phyloP scores from a whole-genome alignment of 2,797 vertebrate species.

The Glossophaga mutica region DNA sequence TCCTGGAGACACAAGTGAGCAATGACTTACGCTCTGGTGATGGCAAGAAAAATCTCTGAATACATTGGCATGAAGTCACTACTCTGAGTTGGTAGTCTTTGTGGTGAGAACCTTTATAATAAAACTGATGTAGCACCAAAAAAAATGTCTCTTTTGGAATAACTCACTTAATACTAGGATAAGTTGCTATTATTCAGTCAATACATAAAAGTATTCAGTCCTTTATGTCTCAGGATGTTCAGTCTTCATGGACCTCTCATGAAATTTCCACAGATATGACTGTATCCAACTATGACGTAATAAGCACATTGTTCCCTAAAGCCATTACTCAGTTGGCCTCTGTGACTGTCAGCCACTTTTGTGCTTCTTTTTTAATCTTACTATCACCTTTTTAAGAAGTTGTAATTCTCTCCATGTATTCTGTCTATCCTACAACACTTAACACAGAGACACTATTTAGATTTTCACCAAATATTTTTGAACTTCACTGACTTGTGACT shows the following conservation, averaged over 20 bases:
- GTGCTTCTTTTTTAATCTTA: not conserved
- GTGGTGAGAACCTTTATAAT: not conserved
- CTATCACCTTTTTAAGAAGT: not conserved
- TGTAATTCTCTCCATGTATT: not conserved
- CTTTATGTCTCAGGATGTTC: not conserved
- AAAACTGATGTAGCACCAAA: not conserved
- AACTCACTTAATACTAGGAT: not conserved
- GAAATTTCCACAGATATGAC: not conserved
- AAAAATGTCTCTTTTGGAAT: not conserved
- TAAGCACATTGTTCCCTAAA: not conserved
- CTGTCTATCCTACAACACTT: not conserved
- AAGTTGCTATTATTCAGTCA: not conserved
- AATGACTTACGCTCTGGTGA: fast-evolving
- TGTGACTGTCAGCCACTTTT: not conserved
- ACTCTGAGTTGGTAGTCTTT: too few species aligned
- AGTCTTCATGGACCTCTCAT: not conserved
- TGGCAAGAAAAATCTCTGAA: not conserved
- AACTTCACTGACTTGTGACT: not conserved
- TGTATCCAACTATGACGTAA: not conserved
- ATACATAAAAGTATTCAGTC: not conserved
- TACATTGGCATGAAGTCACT: too few species aligned
- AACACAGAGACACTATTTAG: not conserved
- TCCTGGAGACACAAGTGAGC: not conserved
- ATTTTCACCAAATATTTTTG: not conserved
- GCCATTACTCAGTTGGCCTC: not conserved